Evolutionary conservation across 2,888 invertebrate genomes (phyloP), one percentile per base, ranked within the genome.

Genomic region (Apamea epomidion): DNA sequence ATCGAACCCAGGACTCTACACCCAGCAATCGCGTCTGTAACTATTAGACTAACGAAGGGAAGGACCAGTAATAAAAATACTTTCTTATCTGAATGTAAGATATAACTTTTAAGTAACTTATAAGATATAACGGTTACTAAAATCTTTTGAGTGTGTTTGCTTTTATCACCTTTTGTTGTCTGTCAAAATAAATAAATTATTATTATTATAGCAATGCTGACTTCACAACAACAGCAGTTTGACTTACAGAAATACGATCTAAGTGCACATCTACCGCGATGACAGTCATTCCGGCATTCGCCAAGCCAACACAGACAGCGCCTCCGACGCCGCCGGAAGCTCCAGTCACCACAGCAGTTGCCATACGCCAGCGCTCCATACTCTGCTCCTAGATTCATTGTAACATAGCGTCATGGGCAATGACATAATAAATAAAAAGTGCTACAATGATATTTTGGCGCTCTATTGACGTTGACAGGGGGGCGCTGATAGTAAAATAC

Each of bases 331-430:
- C 81, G n/a, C 81, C 85, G 12, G 37, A 42, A 5, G 80, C 81
- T 48, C 81, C 81, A 37, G 85, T 85, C 80, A 81, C 85, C 25
- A 84, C 85, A 37, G 85, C 81, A 25, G 32, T 79, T 25, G 62
- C 68, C 10, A 7, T 2, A 7, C 32, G n/a, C 81, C 81, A 81
- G 12, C 81, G 69, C 62, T 81, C 69, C 81, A 81, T 81, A n/a
- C 25, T 81, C 16, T 67, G 18, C 42, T 54, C 37, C 54, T 74
- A 54, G 8, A 16, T n/a, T 18, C 71, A 29, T 37, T 25, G 48
- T 67, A 21, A n/a, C 14, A 74, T 32, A n/a, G 7, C 18, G 18
- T 10, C 37, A 37, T 37, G 5, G 37, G 0, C n/a, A 42, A 14
- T 64, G 4, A 18, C 18, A 18, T 32, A 10, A 18, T 64, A 8